A percentile compares a stretch with the other conserved stretches of the same genome.
Evolutionary conservation across 2,888 invertebrate species (phyloP).

Genomic region (Lithophane ornitopus): DNA sequence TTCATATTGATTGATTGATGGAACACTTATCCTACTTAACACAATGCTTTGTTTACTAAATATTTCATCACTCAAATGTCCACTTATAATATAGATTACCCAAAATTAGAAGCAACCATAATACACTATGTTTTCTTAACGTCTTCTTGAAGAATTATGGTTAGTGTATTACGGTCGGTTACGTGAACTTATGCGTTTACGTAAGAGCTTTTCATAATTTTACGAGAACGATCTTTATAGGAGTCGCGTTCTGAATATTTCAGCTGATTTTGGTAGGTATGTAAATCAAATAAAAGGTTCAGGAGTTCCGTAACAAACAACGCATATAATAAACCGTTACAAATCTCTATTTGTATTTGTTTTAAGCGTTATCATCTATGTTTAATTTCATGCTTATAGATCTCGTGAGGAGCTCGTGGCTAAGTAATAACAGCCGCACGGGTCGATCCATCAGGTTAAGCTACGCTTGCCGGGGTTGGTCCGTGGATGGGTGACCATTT

Average conservation of each 20-base stretch:
- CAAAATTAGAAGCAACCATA: conserved; percentile 34
- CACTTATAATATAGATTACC: conserved; percentile 12
- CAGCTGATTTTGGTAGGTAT: not conserved
- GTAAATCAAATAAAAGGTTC: no score
- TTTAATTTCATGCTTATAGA: no score
- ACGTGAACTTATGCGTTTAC: conserved; percentile 32
- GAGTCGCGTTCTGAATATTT: conserved; percentile 35
- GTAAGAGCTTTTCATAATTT: conserved; percentile 32
- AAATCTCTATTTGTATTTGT: not conserved
- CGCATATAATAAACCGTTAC: no score
- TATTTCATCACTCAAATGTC: conserved; percentile 45
- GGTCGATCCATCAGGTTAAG: no score
- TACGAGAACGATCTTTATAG: conserved; percentile 17
- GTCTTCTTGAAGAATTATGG: conserved; percentile 40
- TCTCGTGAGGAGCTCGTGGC: no score
- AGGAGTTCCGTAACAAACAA: no score
- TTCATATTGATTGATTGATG: conserved; percentile 37
- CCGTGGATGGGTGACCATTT: no score
- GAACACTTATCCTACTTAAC: conserved; percentile 41
- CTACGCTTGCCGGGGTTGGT: no score
- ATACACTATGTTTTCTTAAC: conserved; percentile 18
- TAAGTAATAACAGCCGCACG: no score
- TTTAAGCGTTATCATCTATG: no score
- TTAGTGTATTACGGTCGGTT: conserved; percentile 20
- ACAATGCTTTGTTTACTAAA: conserved; percentile 36